phyloP scores from a whole-genome alignment of 35 echinoderm and acorn worm genomes.

The Eucidaris tribuloides region DNA sequence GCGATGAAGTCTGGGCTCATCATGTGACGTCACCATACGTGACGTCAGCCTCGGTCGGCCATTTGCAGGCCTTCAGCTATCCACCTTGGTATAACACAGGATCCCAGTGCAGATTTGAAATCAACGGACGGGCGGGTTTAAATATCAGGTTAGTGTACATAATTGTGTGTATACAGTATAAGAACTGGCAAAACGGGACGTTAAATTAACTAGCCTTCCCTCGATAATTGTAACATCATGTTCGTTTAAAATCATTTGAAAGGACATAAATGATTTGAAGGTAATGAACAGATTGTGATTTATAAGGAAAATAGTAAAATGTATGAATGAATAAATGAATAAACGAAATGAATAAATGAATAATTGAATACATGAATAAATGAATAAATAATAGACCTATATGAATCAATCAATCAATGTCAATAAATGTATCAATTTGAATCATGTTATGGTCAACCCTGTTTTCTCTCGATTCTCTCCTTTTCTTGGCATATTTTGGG shows the following conservation, averaged over 20 bases:
- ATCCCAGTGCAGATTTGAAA: constrained; percentile 40
- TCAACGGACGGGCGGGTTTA: constrained; percentile 5
- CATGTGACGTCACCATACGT: background rate
- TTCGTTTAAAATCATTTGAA: background rate
- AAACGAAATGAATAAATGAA: no score
- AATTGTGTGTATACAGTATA: background rate
- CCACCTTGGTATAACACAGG: constrained; percentile 35
- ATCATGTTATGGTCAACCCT: no score
- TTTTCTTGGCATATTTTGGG: no score
- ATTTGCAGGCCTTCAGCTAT: constrained; percentile 29
- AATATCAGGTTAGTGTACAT: constrained; percentile 24
- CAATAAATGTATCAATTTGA: no score
- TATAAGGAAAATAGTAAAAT: no score
- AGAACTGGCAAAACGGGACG: background rate
- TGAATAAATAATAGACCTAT: no score
- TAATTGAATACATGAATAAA: no score
- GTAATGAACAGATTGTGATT: no score
- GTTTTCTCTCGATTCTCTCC: no score
- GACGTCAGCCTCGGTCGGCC: constrained; percentile 10
- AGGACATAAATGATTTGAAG: no score
- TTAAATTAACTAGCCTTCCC: background rate
- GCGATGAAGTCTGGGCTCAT: constrained; percentile 35
- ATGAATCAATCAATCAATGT: no score
- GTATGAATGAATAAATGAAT: no score
- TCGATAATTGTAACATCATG: background rate